Base-by-base conservation (phyloP, 2,797 vertebrate genomes). In the Xiphophorus birchmanni region DNA sequence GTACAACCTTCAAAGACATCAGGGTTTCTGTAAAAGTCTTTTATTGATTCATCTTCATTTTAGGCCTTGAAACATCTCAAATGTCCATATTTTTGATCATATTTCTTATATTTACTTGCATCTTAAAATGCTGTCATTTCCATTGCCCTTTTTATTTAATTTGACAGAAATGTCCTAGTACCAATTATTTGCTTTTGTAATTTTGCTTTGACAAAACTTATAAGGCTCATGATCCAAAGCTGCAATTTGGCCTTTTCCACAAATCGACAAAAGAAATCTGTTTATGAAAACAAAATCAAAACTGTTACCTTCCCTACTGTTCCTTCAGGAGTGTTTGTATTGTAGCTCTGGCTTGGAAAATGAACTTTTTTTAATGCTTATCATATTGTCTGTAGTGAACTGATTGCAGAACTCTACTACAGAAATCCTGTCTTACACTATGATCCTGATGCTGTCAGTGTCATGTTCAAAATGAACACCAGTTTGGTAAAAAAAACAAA, bases 381-480 rank as follows among this genome's bases (percentile, higher is more conserved):
- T 26, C 2, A 54, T 54, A 54, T 26, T 54, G 37, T 65, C 32
- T 18, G 17, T 18, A 9, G 60, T 63, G 6, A 37, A 40, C 32
- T 21, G 18, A 37, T 67, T 67, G 18, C 8, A 67, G 35, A 40
- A 40, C 8, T 4, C 9, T 10, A 13, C 21, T 23, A 23, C 21
- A 52, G 50, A 23, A 63, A 35, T 32, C 29, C 60, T 42, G 37
- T 40, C 37, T 69, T 26, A 81, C 77, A 85, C 77, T 56, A 32
- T 32, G 32, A 32, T 32, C 32, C 32, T 32, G 32, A 6, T 78
- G 78, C 69, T 79, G 32, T 86, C n/a, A 17, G 29, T 26, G 77
- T 83, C 76, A 80, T 65, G 72, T 77, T 81, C 23, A 32, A 42
- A 3, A 71, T 74, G 75, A 84, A 86, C 72, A 73, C 54, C 48